Evolutionary conservation across 2,113 vertebrate genomes (phyloP).

Genomic region (Pluvianellus socialis): DNA sequence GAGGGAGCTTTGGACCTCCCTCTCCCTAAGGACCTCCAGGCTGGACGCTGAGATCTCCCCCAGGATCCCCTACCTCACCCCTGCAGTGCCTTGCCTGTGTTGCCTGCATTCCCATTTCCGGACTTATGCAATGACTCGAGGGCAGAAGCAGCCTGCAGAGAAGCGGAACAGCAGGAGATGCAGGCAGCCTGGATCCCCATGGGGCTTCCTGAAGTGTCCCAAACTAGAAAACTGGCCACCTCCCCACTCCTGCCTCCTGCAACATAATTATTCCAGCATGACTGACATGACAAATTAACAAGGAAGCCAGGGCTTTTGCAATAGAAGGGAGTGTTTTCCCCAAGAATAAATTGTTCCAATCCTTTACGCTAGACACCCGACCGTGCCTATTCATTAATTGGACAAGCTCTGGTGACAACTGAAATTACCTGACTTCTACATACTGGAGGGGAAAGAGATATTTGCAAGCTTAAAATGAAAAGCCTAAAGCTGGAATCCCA

Average conservation of each 20-base stretch:
- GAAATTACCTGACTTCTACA: slow-evolving; percentile 21
- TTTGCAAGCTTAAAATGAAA: background rate
- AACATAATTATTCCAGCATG: slow-evolving; percentile 24
- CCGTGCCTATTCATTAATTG: slow-evolving; percentile 52
- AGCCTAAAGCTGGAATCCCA: background rate
- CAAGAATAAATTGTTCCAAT: slow-evolving; percentile 44
- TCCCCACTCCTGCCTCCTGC: background rate
- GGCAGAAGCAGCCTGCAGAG: background rate
- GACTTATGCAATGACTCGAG: background rate
- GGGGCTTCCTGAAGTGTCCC: slow-evolving; percentile 14
- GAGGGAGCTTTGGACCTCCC: background rate
- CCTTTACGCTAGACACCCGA: slow-evolving; percentile 23
- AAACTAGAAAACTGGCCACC: background rate
- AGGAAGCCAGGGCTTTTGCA: slow-evolving; percentile 16
- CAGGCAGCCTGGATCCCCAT: background rate
- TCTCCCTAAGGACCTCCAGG: background rate
- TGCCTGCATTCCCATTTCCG: background rate
- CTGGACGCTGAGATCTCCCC: background rate
- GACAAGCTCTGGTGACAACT: slow-evolving; percentile 45
- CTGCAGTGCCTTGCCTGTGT: background rate
- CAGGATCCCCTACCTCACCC: too few relatives aligned
- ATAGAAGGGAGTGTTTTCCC: background rate
- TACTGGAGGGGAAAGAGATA: background rate
- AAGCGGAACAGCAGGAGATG: background rate
- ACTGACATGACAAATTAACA: slow-evolving; percentile 27